Base-by-base conservation (phyloP, 2,888 invertebrate species). In the Drosophila colorata region DNA sequence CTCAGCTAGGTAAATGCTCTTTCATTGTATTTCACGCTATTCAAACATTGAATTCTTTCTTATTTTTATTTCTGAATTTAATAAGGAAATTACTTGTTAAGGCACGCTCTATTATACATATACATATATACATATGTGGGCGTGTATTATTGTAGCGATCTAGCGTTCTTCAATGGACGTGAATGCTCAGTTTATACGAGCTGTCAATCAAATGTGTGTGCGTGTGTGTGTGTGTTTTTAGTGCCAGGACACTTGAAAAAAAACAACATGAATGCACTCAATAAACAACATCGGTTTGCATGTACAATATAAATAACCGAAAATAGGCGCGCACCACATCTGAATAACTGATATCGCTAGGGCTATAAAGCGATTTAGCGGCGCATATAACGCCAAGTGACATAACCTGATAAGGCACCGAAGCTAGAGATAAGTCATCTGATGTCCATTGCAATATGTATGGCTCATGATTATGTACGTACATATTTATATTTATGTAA, bases 61-160 rank as follows among this genome's bases (percentile, higher is more conserved):
- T 33, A n/a, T 41, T n/a, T 40, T 46, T 35, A 40, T 41, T 41
- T 41, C 7, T 74, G 57, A 74, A 83, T 80, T 83, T 80, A 85
- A 85, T 85, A 76, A 83, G 85, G 85, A 85, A 85, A 83, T 74
- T 60, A 65, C 87, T 88, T 56, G 84, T 85, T 85, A 88, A 78
- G 48, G 58, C n/a, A 41, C 46, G 72, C n/a, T n/a, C n/a, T n/a
- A n/a, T n/a, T n/a, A n/a, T n/a, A n/a, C n/a, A n/a, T n/a, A n/a
- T n/a, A n/a, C n/a, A n/a, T n/a, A n/a, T n/a, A n/a, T n/a, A n/a
- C n/a, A n/a, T n/a, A 28, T 68, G 40, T 58, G 74, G 58, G 66
- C 56, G 63, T 63, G 56, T 51, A 46, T 40, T 38, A 40, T 49
- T 46, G 14, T 58, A 9, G 47, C 20, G 25, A 58, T 47, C 56